phyloP scores from a whole-genome alignment of 2,888 invertebrate genomes.

The Pollenia amentaria region DNA sequence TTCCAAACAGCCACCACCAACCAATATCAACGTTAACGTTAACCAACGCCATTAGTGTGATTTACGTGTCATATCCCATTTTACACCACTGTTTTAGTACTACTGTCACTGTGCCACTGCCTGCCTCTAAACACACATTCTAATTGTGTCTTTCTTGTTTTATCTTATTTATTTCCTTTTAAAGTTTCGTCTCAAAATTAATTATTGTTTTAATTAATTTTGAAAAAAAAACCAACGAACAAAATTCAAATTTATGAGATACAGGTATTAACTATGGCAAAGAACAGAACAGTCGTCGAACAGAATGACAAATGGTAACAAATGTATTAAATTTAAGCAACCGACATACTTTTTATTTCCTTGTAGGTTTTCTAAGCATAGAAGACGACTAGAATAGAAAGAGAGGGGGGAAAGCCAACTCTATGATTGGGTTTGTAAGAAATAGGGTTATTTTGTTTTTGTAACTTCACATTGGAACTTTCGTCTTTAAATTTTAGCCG shows the following conservation, averaged over 20 bases:
- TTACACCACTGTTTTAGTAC: constrained; percentile 25
- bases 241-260: constrained; percentile 54
- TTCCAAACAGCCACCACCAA: constrained; percentile 12
- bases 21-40: constrained; percentile 14
- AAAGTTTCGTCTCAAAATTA: constrained; percentile 55
- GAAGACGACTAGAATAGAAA: too few relatives aligned
- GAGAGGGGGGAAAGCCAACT: too few relatives aligned
- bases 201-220: constrained; percentile 67
- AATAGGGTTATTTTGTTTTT: too few relatives aligned
- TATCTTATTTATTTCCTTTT: constrained; percentile 58
- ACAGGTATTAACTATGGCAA: constrained; percentile 40
- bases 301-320: constrained; percentile 53
- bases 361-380: not conserved
- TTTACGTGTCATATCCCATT: constrained; percentile 53
- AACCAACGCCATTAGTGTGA: constrained; percentile 63
- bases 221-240: not conserved
- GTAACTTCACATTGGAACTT: too few relatives aligned
- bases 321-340: constrained; percentile 22
- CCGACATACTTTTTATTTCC: not conserved
- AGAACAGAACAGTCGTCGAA: constrained; percentile 6
- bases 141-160: constrained; percentile 45
- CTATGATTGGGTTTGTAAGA: too few relatives aligned
- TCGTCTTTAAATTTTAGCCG: too few relatives aligned
- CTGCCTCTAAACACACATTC: not conserved
- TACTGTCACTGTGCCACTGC: constrained; percentile 13